Conservation (phyloP, 2,888 invertebrate species). For the Lymantria dispar region DNA sequence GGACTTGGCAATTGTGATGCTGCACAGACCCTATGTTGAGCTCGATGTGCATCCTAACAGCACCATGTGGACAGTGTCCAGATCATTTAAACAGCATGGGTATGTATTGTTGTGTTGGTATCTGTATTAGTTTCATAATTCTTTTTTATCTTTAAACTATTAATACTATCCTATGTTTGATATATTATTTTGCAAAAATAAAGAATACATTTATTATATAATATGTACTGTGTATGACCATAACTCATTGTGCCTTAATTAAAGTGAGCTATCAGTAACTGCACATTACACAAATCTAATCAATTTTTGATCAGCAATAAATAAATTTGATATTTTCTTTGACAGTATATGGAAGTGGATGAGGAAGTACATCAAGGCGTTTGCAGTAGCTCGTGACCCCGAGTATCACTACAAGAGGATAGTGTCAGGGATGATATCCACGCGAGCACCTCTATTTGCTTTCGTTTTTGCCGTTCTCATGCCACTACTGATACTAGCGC, state of each 20-base stretch:
- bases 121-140: too few species aligned
- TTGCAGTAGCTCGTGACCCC: background rate
- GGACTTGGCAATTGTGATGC: slow-evolving; percentile 24
- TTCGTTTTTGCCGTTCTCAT: slow-evolving; percentile 25
- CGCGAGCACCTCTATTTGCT: slow-evolving; percentile 17
- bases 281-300: too few species aligned
- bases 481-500: slow-evolving; percentile 19
- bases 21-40: slow-evolving; percentile 15
- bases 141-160: too few species aligned
- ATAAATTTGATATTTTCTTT: background rate
- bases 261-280: too few species aligned
- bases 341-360: slow-evolving; percentile 31
- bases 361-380: slow-evolving; percentile 13
- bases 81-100: slow-evolving; percentile 17
- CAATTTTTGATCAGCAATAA: too few species aligned
- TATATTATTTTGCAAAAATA: too few species aligned
- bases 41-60: slow-evolving; percentile 22
- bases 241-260: too few species aligned
- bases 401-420: slow-evolving; percentile 1
- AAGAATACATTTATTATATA: too few species aligned
- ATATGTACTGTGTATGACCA: too few species aligned
- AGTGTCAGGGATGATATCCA: slow-evolving; percentile 1
- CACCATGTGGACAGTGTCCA: slow-evolving; percentile 9
- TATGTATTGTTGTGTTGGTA: slow-evolving; percentile 1
- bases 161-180: too few species aligned